Evolutionary conservation across 37 sponge, comb jelly and placozoan species (phyloP), one percentile per base, ranked within the genome.

Genomic region (Agelas oroides): DNA sequence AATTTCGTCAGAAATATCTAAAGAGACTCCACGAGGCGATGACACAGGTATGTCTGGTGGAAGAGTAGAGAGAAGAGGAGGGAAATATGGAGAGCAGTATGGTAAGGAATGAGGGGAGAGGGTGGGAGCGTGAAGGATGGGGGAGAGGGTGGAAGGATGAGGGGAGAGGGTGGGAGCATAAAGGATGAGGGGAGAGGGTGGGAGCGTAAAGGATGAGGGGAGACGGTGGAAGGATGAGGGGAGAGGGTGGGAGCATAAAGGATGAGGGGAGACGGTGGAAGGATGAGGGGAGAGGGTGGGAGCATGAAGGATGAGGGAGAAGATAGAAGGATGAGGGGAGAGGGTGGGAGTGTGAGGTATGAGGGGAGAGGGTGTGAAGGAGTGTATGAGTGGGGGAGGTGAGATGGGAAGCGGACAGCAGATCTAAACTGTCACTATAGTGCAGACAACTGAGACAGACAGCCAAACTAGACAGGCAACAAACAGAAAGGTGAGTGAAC

Each of bases 1-100:
- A 40, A 92, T 39, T 71, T 92, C 89, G 41, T 88, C 89, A 14
- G 71, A 75, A 23, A 73, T 28, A 35, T 88, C 80, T 72, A 89
- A 71, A 5, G 72, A 63, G 2, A 83, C 75, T 5, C 79, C 84
- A 23, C 66, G 65, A 34, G 84, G 81, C 0, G 69, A 23, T 37
- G 33, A 66, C 30, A 58, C 36, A 1, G 74, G 88, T 67, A 87
- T 59, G 20, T 59, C 76, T 84, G 55, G 35, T 52, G 34, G 39
- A n/a, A n/a, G n/a, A n/a, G n/a, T n/a, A n/a, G n/a, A n/a, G n/a
- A 5, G 19, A 18, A 23, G 27, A 13, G 13, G 28, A 53, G 32
- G 25, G 19, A 27, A 54, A 1, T 18, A 16, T 71, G 19, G 1
- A 3, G 12, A 16, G 21, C 2, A 1, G 46, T 25, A 1, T 37